Conservation (phyloP, 2,888 invertebrate genomes). For the Nowickia ferox region DNA sequence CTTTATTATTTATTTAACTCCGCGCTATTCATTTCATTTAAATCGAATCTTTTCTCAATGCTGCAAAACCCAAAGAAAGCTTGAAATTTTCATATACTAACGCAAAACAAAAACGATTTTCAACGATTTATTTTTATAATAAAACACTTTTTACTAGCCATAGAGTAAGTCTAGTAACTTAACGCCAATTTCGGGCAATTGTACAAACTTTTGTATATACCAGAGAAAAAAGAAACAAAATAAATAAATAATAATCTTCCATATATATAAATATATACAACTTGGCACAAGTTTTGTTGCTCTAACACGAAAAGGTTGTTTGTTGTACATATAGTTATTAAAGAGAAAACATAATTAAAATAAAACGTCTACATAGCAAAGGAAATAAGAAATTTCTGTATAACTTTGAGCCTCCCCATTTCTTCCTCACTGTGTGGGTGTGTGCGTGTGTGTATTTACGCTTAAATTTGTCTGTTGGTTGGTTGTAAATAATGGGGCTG, state of each 20-base stretch:
- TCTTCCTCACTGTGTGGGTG: constrained; percentile 48
- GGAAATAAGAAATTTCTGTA: constrained; percentile 22
- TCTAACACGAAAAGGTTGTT: constrained; percentile 44
- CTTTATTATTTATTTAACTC: constrained; percentile 27
- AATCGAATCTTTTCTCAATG: not conserved
- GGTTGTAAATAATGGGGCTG: constrained; percentile 82
- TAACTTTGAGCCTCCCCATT: constrained; percentile 19
- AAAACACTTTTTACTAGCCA: constrained; percentile 72
- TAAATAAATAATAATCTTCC: constrained; percentile 50
- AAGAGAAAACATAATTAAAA: not conserved
- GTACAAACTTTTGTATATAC: constrained; percentile 44
- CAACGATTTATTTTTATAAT: constrained; percentile 51
- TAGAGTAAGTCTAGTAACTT: constrained; percentile 79
- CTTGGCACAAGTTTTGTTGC: constrained; percentile 47
- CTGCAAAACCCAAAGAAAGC: constrained; percentile 21
- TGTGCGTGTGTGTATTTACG: constrained; percentile 28
- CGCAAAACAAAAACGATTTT: constrained; percentile 40
- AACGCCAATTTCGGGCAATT: not conserved
- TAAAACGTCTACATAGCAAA: not conserved
- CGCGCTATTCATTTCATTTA: not conserved
- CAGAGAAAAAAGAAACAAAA: constrained; percentile 5
- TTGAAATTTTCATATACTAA: constrained; percentile 33
- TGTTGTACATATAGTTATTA: constrained; percentile 19
- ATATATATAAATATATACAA: constrained; percentile 25
- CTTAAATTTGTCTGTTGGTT: constrained; percentile 66